Conservation (phyloP, 2,113 vertebrate genomes). For the Thomomys bottae region DNA sequence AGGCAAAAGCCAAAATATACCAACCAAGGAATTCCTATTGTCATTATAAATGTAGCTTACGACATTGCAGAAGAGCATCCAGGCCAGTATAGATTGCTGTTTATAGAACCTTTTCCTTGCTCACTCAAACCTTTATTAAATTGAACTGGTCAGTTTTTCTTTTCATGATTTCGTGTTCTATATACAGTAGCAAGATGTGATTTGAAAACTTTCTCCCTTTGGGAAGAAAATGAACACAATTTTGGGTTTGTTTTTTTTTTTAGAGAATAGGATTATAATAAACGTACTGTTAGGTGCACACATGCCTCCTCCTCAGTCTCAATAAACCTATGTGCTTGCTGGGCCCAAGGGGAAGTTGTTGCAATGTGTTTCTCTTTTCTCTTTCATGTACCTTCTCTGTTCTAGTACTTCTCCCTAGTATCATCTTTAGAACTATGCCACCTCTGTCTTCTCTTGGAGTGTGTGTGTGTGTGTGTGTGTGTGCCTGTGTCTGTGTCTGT, state of each 20-base stretch:
- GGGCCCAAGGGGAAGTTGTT: neutral
- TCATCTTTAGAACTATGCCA: neutral
- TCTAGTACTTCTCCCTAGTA: neutral
- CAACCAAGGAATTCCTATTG: neutral
- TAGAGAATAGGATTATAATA: neutral
- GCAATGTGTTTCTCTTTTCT: neutral
- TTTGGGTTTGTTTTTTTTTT: neutral
- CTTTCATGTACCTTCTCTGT: accelerated
- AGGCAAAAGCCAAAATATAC: neutral
- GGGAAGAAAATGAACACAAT: neutral
- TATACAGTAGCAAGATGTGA: neutral
- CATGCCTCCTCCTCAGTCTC: no score
- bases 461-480: no score
- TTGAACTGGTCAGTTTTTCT: neutral
- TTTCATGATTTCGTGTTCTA: neutral
- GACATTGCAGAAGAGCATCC: neutral
- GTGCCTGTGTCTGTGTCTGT: no score
- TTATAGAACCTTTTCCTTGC: neutral
- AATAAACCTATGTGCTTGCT: no score
- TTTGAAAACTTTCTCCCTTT: neutral
- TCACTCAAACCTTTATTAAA: neutral
- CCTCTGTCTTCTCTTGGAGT: neutral
- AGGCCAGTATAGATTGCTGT: neutral
- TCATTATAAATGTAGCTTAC: neutral
- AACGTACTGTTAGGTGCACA: neutral